phyloP scores from a whole-genome alignment of 2,113 vertebrate genomes.

The Cyphotilapia sp. region DNA sequence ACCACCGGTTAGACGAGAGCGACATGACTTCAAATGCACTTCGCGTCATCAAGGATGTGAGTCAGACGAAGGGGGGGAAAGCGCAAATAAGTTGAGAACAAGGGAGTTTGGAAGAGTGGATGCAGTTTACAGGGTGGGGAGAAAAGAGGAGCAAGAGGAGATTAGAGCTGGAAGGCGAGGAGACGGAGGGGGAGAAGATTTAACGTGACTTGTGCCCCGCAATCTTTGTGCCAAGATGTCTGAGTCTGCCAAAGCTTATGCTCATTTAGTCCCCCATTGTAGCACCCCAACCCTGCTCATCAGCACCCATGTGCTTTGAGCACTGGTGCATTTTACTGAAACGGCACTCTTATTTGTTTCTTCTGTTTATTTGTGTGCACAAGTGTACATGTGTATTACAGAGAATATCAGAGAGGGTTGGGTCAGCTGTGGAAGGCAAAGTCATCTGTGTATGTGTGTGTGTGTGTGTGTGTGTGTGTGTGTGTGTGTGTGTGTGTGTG shows the following conservation, averaged over 20 bases:
- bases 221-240: slow-evolving; percentile 45
- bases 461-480: not conserved
- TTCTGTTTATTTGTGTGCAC: not conserved
- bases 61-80: not conserved
- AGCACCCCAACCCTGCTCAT: slow-evolving; percentile 3
- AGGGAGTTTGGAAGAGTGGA: slow-evolving; percentile 7
- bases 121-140: slow-evolving; percentile 24
- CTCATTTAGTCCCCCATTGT: slow-evolving; percentile 18
- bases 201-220: slow-evolving; percentile 51
- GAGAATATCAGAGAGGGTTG: not conserved
- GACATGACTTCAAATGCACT: slow-evolving; percentile 37
- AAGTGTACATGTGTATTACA: not conserved
- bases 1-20: slow-evolving; percentile 24
- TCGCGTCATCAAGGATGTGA: slow-evolving; percentile 28
- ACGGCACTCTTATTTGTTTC: not conserved
- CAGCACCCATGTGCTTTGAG: slow-evolving; percentile 8
- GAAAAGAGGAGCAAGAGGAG: slow-evolving; percentile 22
- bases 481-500: not conserved
- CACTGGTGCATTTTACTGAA: not conserved
- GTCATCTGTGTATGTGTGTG: not conserved
- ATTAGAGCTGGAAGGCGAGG: slow-evolving; percentile 46
- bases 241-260: slow-evolving; percentile 54
- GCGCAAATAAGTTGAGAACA: not conserved
- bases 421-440: slow-evolving; percentile 11
- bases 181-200: slow-evolving; percentile 42